Base-by-base conservation (phyloP, 2,797 vertebrate species). In the Enteromius unitaeniatus region DNA sequence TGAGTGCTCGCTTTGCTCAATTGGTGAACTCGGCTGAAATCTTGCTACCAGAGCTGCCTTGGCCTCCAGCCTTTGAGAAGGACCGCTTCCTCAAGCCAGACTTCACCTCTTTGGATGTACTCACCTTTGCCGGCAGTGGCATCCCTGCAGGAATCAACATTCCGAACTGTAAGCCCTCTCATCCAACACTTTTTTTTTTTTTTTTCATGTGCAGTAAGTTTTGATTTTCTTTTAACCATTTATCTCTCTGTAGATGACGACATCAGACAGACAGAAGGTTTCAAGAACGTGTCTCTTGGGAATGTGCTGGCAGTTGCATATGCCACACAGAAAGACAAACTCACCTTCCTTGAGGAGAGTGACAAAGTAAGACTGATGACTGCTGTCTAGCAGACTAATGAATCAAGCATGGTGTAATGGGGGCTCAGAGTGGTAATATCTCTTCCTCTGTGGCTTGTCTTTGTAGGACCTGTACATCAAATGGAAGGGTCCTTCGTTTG, bases 91-190 rank as follows among this genome's bases (percentile, higher is more conserved):
- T 98, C 2, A 96, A 95, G 78, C 97, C 97, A 0, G 97, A 98
- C 93, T 98, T 98, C 91, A 98, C 97, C 67, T 98, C 97, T 0
- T 91, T 98, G 86, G 97, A 98, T 0, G 96, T 98, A 1, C 95
- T 98, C 82, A 97, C 97, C 37, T 98, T 97, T 0, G 96, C 96
- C 0, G 97, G 97, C 21, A 98, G 97, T 0, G 97, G 97, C 79
- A 98, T 98, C 62, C 97, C 97, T 8, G 96, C 97, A 0, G 97
- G 97, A 83, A 98, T 98, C 91, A 98, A 97, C 92, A 98, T 98
- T 90, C 97, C 97, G 49, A 98, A 98, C 92, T 98, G 97, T 97
- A 89, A 84, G 96, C 86, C 26, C 13, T 21, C 53, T 15, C 0
- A 19, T 3, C 0, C 74, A 19, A n/a, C 47, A 5, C 6, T 37